Percentiles rank a stretch among this genome's conserved stretches.
Conservation (phyloP, 1,140 invertebrate genomes). For the Oedothorax gibbosus region DNA sequence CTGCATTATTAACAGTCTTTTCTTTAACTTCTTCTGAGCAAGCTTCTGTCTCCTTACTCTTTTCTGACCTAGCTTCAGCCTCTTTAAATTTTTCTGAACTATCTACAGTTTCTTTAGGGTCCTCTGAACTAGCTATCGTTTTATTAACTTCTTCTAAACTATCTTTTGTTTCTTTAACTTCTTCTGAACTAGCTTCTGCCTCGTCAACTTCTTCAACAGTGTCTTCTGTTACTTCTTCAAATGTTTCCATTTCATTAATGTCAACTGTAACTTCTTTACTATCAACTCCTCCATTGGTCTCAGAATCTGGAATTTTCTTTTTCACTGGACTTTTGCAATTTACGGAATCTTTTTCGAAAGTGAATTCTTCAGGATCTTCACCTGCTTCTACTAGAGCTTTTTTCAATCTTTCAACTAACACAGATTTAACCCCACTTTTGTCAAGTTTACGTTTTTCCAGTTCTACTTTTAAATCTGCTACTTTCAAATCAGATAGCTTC, state of each 20-base stretch:
- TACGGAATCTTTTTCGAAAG: constrained; percentile 64
- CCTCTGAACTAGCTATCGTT: not conserved
- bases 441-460: constrained; percentile 90
- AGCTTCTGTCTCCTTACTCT: constrained; percentile 3
- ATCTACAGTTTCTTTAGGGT: not conserved
- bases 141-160: not conserved
- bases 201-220: not conserved
- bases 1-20: not conserved
- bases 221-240: not conserved
- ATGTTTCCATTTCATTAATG: not conserved
- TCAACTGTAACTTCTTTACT: not conserved
- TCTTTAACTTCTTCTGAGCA: too few relatives aligned
- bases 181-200: not conserved
- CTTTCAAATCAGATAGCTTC: constrained; percentile 84
- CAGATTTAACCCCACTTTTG: constrained; percentile 88
- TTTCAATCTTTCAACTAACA: constrained; percentile 79
- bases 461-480: constrained; percentile 87
- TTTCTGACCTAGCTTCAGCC: not conserved
- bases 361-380: constrained; percentile 72
- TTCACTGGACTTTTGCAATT: not conserved
- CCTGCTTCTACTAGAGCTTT: constrained; percentile 84
- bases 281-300: constrained; percentile 10
- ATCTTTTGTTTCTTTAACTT: not conserved
- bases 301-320: constrained; percentile 6
- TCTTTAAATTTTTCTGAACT: not conserved